These are phyloP conservation scores for Podarcis cretensis DNA, from an alignment of 2,113 vertebrate genomes.

Conservation along the genomic window DNA sequence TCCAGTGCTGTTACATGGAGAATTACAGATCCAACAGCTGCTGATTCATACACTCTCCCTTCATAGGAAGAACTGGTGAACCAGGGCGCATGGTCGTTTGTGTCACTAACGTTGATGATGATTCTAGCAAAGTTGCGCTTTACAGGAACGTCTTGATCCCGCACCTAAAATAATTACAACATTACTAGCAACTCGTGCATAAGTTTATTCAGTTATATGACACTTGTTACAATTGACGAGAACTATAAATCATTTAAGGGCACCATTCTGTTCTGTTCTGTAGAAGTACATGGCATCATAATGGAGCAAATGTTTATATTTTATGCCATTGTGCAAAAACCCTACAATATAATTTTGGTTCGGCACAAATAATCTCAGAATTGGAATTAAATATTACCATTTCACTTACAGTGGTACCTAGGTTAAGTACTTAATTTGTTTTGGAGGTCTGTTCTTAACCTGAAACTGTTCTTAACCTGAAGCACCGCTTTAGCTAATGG, in stretches of 20 bases:
- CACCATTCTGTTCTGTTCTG: background rate
- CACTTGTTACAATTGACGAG: background rate
- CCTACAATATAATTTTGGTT: background rate
- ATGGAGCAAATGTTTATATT: background rate
- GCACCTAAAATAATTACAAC: conserved; percentile 80
- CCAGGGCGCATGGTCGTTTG: conserved; percentile 94
- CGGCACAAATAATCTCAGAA: background rate
- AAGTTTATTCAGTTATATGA: background rate
- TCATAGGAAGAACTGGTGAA: conserved; percentile 89
- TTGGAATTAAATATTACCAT: background rate
- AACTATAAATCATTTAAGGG: background rate
- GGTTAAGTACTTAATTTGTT: too few relatives aligned
- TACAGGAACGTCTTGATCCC: conserved; percentile 97
- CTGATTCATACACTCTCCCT: conserved; percentile 91
- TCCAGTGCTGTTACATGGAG: conserved; percentile 93
- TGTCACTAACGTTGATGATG: conserved; percentile 88
- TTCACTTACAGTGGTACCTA: too few relatives aligned
- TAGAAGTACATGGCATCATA: background rate
- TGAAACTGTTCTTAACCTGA: too few relatives aligned
- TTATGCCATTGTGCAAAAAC: background rate
- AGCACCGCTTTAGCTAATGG: too few relatives aligned
- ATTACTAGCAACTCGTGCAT: background rate
- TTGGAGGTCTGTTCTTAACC: too few relatives aligned
- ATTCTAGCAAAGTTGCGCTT: conserved; percentile 94
- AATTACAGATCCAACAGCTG: conserved; percentile 88